Evolutionary conservation across 2,888 invertebrate species (phyloP).

Genomic region (Orthonevra nobilis): DNA sequence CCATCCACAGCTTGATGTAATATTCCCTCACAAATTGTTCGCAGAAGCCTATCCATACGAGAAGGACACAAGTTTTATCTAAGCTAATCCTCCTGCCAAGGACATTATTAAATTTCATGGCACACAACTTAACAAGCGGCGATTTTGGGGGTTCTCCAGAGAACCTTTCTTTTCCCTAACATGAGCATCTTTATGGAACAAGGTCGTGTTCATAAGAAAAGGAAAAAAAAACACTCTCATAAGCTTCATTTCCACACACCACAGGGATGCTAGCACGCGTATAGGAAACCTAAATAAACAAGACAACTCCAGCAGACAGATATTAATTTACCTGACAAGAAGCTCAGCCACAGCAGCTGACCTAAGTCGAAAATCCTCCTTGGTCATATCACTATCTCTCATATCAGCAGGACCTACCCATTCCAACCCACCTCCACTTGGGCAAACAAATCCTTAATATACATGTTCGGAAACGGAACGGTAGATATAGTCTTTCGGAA

Average conservation of each 20-base stretch:
- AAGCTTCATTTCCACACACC: slow-evolving; percentile 35
- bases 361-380: slow-evolving; percentile 20
- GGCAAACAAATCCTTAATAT: not conserved
- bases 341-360: slow-evolving; percentile 6
- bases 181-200: too few relatives aligned
- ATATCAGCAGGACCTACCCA: not conserved
- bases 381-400: slow-evolving; percentile 3
- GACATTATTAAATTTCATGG: slow-evolving; percentile 31
- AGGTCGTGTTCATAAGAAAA: slow-evolving; percentile 8
- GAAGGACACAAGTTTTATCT: not conserved
- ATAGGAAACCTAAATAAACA: slow-evolving; percentile 43
- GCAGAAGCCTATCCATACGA: slow-evolving; percentile 5
- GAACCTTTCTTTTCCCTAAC: not conserved
- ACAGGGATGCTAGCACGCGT: not conserved
- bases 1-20: slow-evolving; percentile 5
- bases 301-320: slow-evolving; percentile 33
- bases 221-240: slow-evolving; percentile 12
- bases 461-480: too few relatives aligned
- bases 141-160: not conserved
- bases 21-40: slow-evolving; percentile 5
- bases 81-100: not conserved
- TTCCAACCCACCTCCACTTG: not conserved
- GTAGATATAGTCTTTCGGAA: too few relatives aligned
- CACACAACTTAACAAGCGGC: not conserved
- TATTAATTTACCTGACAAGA: slow-evolving; percentile 55